Base-by-base conservation (phyloP, 2,888 invertebrate genomes). In the Parnassius orleans region DNA sequence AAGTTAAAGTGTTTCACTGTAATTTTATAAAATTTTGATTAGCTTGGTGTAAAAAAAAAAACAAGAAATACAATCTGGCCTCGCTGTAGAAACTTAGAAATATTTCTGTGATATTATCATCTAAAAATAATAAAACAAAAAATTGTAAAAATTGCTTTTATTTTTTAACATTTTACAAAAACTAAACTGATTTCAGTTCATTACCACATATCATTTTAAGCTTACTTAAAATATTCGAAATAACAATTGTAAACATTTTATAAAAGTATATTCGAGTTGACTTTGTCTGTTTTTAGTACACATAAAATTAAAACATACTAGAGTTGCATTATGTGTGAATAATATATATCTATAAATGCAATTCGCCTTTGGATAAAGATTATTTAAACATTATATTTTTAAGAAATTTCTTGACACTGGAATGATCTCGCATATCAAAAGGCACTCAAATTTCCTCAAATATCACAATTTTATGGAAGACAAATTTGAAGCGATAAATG, bases 81-180 rank as follows among this genome's bases (percentile, higher is more conserved):
- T 11, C n/a, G 12, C n/a, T n/a, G n/a, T n/a, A 46, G 12, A n/a
- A n/a, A n/a, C 9, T 48, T 48, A 9, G 48, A 14, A 48, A 14
- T 12, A 14, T 9, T 48, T 57, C 58, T 63, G 63, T 63, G 63
- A 63, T 63, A 63, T 57, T 14, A 52, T 24, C 9, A 52, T 24
- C 9, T 5, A 10, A 41, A 10, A 53, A 12, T 46, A 63, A 63
- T 58, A 63, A 58, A 63, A 63, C 44, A 44, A 44, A 41, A 1
- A 9, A 55, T 19, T 46, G 50, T 33, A 24, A 53, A 52, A 53
- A 19, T 47, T 14, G 33, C n/a, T 24, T 57, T 64, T 64, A 53
- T 54, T 64, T 60, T 2, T 57, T 43, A 64, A 63, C 63, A 63
- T 63, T 15, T 51, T 58, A 51, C 19, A 54, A 50, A 43, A 24